Base-by-base conservation (phyloP, 37 sponge, comb jelly and placozoan species). In the Amphimedon queenslandica region DNA sequence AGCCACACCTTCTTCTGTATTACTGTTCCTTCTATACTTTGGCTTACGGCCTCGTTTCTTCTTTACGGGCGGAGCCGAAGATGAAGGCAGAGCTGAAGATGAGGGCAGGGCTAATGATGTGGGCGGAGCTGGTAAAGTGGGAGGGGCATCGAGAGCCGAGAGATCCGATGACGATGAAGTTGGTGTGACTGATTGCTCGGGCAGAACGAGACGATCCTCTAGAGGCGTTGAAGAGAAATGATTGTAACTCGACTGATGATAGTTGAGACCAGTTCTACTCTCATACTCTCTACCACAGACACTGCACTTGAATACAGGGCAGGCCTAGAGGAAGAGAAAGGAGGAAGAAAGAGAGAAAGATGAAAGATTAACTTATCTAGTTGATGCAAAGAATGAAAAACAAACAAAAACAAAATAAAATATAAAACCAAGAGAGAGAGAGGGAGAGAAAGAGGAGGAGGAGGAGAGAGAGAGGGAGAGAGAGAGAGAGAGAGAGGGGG, bases 191-290 rank as follows among this genome's bases (percentile, higher is more conserved):
- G n/a, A n/a, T n/a, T n/a, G n/a, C n/a, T n/a, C n/a, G n/a, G n/a
- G 27, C 67, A 4, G 33, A 35, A 66, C 35, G 36, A 2, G 3
- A 30, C 38, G 20, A 2, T 63, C 70, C 61, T 58, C 60, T 28
- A 55, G 69, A 23, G 33, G 10, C 1, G 76, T 40, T 18, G 43
- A 64, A 57, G 32, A 11, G 23, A 34, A n/a, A n/a, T n/a, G n/a
- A n/a, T n/a, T n/a, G n/a, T 47, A 13, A 39, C 71, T 83, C 18
- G 77, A 57, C 40, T 71, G 64, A 70, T 84, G 84, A 28, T 77
- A 84, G 66, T 77, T 77, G 57, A 84, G 73, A 20, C 84, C 84
- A 3, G 84, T 84, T 55, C 84, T 23, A 42, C 84, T 77, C 77
- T 77, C 84, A 33, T 77, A 84, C 57, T 38, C 31, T 4, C 78